A percentile compares a stretch with the other conserved stretches of the same genome.
Evolutionary conservation across 2,888 invertebrate species (phyloP).

Genomic region (Macrosiphum euphorbiae): DNA sequence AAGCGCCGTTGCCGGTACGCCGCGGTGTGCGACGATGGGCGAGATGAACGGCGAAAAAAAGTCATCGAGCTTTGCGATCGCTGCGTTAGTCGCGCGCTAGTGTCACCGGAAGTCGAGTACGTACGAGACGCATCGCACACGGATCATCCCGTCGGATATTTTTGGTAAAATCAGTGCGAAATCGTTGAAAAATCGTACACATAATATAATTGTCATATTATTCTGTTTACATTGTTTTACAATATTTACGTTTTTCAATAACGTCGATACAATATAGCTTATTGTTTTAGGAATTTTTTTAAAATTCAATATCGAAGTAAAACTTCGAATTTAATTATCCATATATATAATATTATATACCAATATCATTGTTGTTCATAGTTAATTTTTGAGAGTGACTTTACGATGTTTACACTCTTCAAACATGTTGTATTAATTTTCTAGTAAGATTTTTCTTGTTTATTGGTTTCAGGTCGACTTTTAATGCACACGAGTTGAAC

Average conservation of each 20-base stretch:
- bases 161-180: conserved; percentile 28
- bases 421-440: neutral
- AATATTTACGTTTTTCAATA: neutral
- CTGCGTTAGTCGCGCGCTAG: conserved; percentile 57
- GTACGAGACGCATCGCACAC: conserved; percentile 32
- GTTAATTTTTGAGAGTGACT: neutral
- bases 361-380: neutral
- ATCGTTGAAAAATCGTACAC: neutral
- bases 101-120: conserved; percentile 55
- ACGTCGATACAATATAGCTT: neutral
- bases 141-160: neutral
- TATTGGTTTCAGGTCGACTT: conserved; percentile 24
- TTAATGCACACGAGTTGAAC: neutral
- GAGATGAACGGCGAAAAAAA: conserved; percentile 55
- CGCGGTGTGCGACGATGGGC: conserved; percentile 6
- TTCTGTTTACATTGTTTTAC: neutral
- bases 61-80: conserved; percentile 52
- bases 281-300: neutral
- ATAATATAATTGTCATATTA: neutral
- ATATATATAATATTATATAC: neutral
- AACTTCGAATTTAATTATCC: neutral
- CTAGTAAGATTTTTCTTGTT: neutral
- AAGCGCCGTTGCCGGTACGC: conserved; percentile 40
- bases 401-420: neutral
- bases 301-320: neutral